These are phyloP conservation scores for Polydrusus pterygomalis DNA, from an alignment of 2,888 invertebrate genomes.

Conservation along the genomic window DNA sequence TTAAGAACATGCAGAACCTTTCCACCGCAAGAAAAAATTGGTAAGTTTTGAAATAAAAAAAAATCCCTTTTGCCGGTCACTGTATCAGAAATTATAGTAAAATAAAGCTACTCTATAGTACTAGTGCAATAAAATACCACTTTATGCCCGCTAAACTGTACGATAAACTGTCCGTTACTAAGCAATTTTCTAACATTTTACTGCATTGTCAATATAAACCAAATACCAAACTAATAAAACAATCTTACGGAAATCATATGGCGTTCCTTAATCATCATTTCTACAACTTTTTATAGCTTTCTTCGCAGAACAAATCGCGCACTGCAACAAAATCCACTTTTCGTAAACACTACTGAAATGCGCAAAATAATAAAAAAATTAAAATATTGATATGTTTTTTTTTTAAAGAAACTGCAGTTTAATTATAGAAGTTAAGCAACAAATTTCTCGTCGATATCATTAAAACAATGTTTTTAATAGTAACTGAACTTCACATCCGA, in stretches of 20 bases:
- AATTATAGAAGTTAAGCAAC: constrained; percentile 11
- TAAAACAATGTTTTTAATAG: constrained; percentile 23
- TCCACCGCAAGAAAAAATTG: too few relatives aligned
- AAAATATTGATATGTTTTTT: constrained; percentile 6
- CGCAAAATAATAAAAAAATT: neutral
- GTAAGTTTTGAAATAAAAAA: too few relatives aligned
- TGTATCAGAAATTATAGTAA: too few relatives aligned
- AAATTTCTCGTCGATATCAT: constrained; percentile 31
- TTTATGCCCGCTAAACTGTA: too few relatives aligned
- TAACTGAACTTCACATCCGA: constrained; percentile 40
- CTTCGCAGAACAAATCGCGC: neutral
- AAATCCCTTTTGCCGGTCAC: too few relatives aligned
- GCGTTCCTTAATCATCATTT: constrained; percentile 58
- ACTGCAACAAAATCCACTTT: constrained; percentile 3
- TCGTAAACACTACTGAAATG: neutral
- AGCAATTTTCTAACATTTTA: too few relatives aligned
- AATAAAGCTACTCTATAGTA: too few relatives aligned
- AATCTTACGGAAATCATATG: constrained; percentile 58
- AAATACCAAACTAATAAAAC: neutral
- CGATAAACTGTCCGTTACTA: too few relatives aligned
- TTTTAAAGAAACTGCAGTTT: constrained; percentile 25
- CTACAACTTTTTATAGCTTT: neutral
- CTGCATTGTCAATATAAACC: too few relatives aligned
- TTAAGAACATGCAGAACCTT: too few relatives aligned
- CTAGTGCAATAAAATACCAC: too few relatives aligned